Evolutionary conservation across 2,797 vertebrate genomes (phyloP).

Genomic region (Molossus alvarezi): DNA sequence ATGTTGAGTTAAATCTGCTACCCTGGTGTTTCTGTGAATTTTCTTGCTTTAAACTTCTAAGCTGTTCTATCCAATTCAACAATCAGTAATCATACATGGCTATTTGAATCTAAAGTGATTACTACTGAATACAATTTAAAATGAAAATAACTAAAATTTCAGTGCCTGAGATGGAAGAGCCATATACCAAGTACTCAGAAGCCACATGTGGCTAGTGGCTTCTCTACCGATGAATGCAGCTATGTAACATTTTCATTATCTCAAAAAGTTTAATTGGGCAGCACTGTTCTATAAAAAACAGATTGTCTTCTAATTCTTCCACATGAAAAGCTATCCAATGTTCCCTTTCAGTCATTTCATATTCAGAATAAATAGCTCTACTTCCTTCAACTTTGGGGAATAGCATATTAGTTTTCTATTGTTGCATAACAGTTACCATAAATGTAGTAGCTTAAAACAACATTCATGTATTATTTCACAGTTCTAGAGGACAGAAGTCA

Average conservation of each 20-base stretch:
- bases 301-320: background rate
- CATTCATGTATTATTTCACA: background rate
- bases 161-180: background rate
- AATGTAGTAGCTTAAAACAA: slow-evolving; percentile 18
- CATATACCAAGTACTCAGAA: background rate
- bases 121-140: slow-evolving; percentile 18
- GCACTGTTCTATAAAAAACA: slow-evolving; percentile 8
- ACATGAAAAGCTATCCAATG: background rate
- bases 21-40: background rate
- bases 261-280: slow-evolving; percentile 22
- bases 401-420: background rate
- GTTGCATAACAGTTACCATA: background rate
- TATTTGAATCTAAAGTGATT: slow-evolving; percentile 53
- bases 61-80: background rate
- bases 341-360: slow-evolving; percentile 2
- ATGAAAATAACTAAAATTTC: slow-evolving; percentile 5
- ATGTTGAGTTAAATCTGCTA: background rate
- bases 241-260: background rate
- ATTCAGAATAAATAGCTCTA: slow-evolving; percentile 37
- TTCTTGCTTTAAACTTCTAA: slow-evolving; percentile 48
- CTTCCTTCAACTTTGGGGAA: background rate
- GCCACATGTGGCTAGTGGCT: background rate
- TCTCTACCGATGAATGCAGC: background rate
- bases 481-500: background rate
- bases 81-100: background rate